phyloP scores from a whole-genome alignment of 1,140 invertebrate species.

The Glossosoma conforme region DNA sequence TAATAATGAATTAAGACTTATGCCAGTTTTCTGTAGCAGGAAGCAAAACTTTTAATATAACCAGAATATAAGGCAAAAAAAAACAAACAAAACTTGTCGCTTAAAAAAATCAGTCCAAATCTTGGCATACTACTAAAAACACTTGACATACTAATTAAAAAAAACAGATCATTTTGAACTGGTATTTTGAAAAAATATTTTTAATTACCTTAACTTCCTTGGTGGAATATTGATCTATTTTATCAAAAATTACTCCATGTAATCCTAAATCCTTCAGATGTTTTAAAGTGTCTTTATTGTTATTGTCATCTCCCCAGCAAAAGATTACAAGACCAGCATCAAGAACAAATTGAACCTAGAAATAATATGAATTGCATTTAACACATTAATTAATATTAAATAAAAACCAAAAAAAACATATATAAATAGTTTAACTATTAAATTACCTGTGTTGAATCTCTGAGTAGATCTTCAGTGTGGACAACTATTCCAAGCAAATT shows the following conservation, averaged over 20 bases:
- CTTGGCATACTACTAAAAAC: not conserved
- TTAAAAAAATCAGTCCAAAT: too few species aligned
- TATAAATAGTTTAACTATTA: not conserved
- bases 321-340: constrained; percentile 80
- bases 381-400: constrained; percentile 1
- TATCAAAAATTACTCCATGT: constrained; percentile 92
- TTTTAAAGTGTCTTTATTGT: constrained; percentile 80
- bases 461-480: constrained; percentile 84
- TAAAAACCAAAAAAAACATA: not conserved
- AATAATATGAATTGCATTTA: constrained; percentile 13
- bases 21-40: too few species aligned
- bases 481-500: constrained; percentile 86
- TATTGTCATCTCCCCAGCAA: constrained; percentile 96
- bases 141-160: not conserved
- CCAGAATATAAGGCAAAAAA: too few species aligned
- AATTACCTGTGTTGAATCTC: constrained; percentile 67
- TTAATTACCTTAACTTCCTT: constrained; percentile 73
- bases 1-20: too few species aligned
- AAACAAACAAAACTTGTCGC: too few species aligned
- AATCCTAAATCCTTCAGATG: constrained; percentile 81
- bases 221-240: constrained; percentile 72
- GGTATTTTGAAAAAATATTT: not conserved
- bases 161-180: not conserved
- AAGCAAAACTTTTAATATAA: too few species aligned
- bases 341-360: constrained; percentile 66